phyloP scores from a whole-genome alignment of 1,140 invertebrate species.

The Aricia agestis region DNA sequence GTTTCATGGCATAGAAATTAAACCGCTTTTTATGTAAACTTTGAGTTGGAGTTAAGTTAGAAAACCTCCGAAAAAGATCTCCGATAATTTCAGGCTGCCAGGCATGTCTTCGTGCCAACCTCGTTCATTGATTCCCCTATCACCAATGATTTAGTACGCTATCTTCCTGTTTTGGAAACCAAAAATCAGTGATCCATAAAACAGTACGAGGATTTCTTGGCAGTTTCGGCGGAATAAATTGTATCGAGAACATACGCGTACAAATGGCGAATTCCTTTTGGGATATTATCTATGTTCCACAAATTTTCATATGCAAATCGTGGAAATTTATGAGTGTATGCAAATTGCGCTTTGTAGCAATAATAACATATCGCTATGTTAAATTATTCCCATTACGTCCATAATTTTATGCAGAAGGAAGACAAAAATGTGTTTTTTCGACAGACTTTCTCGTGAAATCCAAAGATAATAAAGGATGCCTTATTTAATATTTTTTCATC shows the following conservation, averaged over 20 bases:
- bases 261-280: not conserved
- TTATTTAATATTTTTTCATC: no score
- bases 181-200: not conserved
- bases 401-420: not conserved
- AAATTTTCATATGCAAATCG: conserved; percentile 10
- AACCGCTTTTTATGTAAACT: no score
- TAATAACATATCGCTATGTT: conserved; percentile 6
- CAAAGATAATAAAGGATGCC: no score
- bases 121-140: not conserved
- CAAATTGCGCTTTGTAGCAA: conserved; percentile 5
- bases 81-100: no score
- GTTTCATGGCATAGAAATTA: no score
- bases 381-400: conserved; percentile 3
- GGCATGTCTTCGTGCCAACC: not conserved
- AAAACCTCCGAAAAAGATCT: no score
- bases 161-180: not conserved
- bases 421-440: not conserved
- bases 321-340: conserved; percentile 2
- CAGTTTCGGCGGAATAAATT: not conserved
- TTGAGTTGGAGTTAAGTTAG: no score
- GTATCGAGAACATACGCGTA: not conserved
- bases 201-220: not conserved
- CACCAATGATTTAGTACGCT: not conserved
- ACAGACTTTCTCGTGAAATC: no score
- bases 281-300: conserved; percentile 6